Evolutionary conservation across 2,888 invertebrate genomes (phyloP), one percentile per base, ranked within the genome.

Genomic region (Rhagophthalmus giganteus): DNA sequence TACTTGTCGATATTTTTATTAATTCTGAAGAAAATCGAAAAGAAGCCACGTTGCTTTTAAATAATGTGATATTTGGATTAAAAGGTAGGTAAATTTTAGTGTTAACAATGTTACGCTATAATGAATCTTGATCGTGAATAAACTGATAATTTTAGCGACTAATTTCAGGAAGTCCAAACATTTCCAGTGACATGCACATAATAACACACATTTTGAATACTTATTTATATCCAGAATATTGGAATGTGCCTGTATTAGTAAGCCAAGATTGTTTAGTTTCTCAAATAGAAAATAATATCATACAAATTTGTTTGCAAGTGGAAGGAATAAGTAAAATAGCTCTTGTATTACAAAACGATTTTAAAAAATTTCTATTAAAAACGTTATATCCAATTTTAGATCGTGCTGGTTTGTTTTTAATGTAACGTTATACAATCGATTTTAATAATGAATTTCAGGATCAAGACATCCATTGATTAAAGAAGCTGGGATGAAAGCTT

Each of bases 321-420:
- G 88, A 90, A 69, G 86, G 88, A 1, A 71, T 90, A 10, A 89
- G 85, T 0, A 72, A 79, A 61, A 77, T 86, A 54, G 85, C 89
- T 0, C 49, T 62, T 2, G 72, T 75, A 8, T 72, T 88, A 13
- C 71, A 75, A 39, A 62, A 70, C 0, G 63, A 76, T 0, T 88
- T 81, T 68, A 78, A 84, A 55, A 76, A 76, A 1, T 84, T 81
- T 66, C 68, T 90, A 53, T 71, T 88, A 45, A 82, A 81, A 63
- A 81, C 83, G 9, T 74, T 90, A 27, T 88, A 87, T 60, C 73
- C 83, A 38, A 72, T 90, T 13, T 71, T 90, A 37, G 86, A 89
- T 67, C 80, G 85, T 73, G 83, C 87, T 46, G 88, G 88, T 86
- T 71, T 53, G 58, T 35, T 5, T 20, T 20, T 20, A 20, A 20